Base-by-base conservation (phyloP, 2,888 invertebrate genomes). In the Scrobipalpa atriplicella region DNA sequence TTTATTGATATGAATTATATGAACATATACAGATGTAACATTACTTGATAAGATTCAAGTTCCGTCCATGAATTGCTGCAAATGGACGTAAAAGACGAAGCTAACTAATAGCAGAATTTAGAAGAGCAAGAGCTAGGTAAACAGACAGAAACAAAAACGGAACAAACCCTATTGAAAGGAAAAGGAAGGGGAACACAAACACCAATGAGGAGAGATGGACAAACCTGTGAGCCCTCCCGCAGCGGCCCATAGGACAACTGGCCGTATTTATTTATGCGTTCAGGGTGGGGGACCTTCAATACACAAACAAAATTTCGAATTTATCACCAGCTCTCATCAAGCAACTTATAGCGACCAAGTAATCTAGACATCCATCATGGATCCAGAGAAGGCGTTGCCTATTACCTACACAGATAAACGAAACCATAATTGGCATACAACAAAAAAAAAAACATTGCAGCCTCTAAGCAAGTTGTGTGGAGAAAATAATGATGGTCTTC, bases 221-320 rank as follows among this genome's bases (percentile, higher is more conserved):
- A 92, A 94, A 94, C 94, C 94, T 94, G 94, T 79, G 94, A 94
- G 92, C 93, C 94, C 90, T 95, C 95, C 93, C 94, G 94, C 93
- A 94, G 94, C 86, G 91, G 91, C 93, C 94, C 94, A 94, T 94
- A 94, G 93, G 94, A 93, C 92, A 94, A 94, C 94, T 94, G 94
- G 93, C 93, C 92, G 85, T 91, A 92, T 93, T 93, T 93, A 93
- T 90, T 92, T 82, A 93, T 89, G 91, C 93, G 92, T 92, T 93
- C 93, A 89, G 94, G 94, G 90, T 94, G 94, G 89, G 94, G 94
- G 89, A 94, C 94, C 94, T 94, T 94, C 88, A 93, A 94, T 93
- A 94, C 94, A 94, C 89, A 94, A 93, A 88, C 89, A 93, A 83
- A 89, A 88, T 88, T 84, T 86, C 80, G 87, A 88, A 82, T 90